Percentiles rank a stretch among this genome's conserved stretches.
Conservation (phyloP, 2,113 vertebrate species). For the Dicaeum eximium region DNA sequence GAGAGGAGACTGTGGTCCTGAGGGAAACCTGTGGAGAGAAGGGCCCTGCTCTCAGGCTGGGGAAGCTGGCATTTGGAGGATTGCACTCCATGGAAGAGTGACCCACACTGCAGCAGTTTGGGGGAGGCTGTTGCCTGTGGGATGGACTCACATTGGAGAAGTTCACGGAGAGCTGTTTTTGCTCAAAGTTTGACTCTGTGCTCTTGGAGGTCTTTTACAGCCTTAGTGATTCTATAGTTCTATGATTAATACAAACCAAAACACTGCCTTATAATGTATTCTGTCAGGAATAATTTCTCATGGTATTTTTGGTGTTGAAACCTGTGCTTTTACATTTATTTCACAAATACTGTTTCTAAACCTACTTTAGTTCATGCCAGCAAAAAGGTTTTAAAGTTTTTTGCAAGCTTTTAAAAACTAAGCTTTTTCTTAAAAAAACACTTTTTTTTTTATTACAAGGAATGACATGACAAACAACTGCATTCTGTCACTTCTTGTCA, state of each 20-base stretch:
- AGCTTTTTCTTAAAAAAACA: not conserved
- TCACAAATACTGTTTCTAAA: not conserved
- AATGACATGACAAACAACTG: not conserved
- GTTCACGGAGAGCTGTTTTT: not conserved
- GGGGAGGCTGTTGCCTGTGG: fast-evolving
- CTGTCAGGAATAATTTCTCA: not conserved
- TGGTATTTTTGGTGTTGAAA: not conserved
- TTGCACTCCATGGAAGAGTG: not conserved
- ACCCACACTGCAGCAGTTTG: fast-evolving
- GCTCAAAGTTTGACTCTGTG: not conserved
- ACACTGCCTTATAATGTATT: not conserved
- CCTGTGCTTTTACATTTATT: not conserved
- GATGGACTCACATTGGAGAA: not conserved
- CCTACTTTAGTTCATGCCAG: not conserved
- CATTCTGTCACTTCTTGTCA: not conserved
- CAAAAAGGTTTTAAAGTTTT: not conserved
- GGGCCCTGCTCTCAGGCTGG: not conserved
- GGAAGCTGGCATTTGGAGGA: not conserved
- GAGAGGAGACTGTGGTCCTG: no score
- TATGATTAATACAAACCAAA: not conserved
- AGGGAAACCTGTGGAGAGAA: fast-evolving
- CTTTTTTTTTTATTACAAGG: not conserved
- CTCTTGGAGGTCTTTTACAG: not conserved
- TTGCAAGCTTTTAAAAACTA: not conserved
- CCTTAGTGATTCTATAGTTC: not conserved